Conservation (phyloP, 2,797 vertebrate genomes). For the Anisognathus igniventris region DNA sequence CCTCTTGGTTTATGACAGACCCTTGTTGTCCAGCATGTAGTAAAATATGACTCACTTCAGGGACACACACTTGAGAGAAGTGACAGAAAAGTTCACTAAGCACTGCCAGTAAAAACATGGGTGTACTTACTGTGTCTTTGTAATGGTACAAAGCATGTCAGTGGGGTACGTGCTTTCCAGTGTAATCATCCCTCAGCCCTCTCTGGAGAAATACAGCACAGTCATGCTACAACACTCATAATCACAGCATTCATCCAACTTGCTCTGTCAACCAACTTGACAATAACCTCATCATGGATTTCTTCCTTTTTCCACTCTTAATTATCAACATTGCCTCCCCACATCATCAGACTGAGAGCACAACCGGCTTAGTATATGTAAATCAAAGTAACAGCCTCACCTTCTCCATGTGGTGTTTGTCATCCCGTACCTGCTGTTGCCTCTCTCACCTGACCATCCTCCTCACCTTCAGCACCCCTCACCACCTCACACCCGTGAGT, state of each 20-base stretch:
- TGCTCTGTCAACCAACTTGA: not conserved
- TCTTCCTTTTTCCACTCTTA: not conserved
- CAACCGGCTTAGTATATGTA: not conserved
- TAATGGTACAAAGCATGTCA: constrained; percentile 12
- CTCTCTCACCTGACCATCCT: not conserved
- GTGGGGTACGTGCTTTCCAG: not conserved
- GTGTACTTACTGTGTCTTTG: constrained; percentile 12
- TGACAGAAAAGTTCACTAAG: constrained; percentile 25
- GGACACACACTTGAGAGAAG: constrained; percentile 13
- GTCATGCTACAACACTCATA: not conserved
- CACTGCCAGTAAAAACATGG: constrained; percentile 54
- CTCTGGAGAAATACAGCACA: not conserved
- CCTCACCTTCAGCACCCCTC: not conserved
- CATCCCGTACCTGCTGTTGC: not conserved
- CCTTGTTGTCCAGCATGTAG: not conserved
- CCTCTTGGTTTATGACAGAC: not conserved
- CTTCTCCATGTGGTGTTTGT: not conserved
- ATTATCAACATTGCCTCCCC: rapidly evolving
- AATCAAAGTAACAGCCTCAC: not conserved
- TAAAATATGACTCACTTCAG: constrained; percentile 37
- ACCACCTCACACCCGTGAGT: not conserved
- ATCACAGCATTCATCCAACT: not conserved
- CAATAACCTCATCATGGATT: not conserved
- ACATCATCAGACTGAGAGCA: not conserved
- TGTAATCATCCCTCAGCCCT: not conserved